These are phyloP conservation scores for Olivierus martensii DNA, from an alignment of 1,140 invertebrate genomes.

Conservation along the genomic window DNA sequence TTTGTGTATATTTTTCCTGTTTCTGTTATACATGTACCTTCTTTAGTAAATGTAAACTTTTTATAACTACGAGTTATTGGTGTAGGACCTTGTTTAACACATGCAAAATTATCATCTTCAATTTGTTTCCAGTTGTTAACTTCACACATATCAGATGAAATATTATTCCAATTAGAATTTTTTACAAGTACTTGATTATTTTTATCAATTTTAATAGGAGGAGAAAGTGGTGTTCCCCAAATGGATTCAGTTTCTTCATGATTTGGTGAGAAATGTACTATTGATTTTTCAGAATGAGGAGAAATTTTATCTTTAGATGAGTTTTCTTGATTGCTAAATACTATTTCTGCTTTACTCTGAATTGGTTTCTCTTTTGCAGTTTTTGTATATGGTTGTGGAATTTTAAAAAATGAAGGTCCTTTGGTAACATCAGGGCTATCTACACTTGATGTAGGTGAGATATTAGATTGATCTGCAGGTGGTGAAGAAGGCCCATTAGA, in stretches of 20 bases:
- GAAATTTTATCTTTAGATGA: slow-evolving; percentile 1
- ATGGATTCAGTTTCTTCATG: not conserved
- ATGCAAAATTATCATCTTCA: slow-evolving; percentile 12
- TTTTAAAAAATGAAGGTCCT: slow-evolving; percentile 12
- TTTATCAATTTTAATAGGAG: not conserved
- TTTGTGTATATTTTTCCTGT: slow-evolving; percentile 22
- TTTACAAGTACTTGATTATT: not conserved
- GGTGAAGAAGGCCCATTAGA: not conserved
- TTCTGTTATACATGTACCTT: slow-evolving; percentile 23
- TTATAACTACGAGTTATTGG: slow-evolving; percentile 23
- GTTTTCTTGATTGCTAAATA: slow-evolving; percentile 7
- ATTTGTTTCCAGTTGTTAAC: slow-evolving; percentile 12
- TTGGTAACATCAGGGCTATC: slow-evolving; percentile 2
- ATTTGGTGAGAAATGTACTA: not conserved
- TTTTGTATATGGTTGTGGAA: slow-evolving; percentile 15
- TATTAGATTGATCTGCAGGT: not conserved
- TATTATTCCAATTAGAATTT: slow-evolving; percentile 7
- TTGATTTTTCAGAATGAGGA: not conserved
- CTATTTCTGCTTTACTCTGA: slow-evolving; percentile 15
- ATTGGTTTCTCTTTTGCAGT: slow-evolving; percentile 1
- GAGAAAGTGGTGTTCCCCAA: slow-evolving; percentile 4
- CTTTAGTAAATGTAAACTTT: slow-evolving; percentile 24
- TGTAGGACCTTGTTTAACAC: slow-evolving; percentile 8
- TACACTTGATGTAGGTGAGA: slow-evolving; percentile 1
- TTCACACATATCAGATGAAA: slow-evolving; percentile 13